Conservation (phyloP, 2,888 invertebrate species). For the Volucella inanis region DNA sequence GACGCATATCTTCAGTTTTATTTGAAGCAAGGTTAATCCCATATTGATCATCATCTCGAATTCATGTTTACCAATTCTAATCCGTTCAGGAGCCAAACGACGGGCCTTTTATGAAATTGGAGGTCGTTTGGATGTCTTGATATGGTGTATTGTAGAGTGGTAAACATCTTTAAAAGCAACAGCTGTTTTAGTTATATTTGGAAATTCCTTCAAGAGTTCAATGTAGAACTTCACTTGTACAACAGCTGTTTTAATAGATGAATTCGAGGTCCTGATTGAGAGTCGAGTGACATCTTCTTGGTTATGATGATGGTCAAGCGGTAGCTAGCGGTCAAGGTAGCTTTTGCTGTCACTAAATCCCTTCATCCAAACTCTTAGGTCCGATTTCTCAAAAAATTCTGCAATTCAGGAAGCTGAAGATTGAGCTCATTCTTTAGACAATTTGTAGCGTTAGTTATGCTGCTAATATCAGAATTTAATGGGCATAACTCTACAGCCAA, state of each 20-base stretch:
- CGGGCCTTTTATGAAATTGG: conserved; percentile 42
- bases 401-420: no score
- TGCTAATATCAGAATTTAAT: no score
- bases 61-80: conserved; percentile 55
- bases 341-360: no score
- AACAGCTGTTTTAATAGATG: background rate
- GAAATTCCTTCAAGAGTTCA: background rate
- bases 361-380: no score
- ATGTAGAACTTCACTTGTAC: background rate
- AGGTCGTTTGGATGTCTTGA: background rate
- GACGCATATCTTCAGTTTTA: no score
- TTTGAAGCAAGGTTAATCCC: conserved; percentile 80
- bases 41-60: conserved; percentile 75
- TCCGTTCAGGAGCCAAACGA: conserved; percentile 77
- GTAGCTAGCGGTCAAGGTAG: no score
- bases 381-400: no score
- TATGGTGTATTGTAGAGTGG: background rate
- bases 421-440: no score
- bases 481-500: no score
- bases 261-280: background rate
- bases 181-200: background rate
- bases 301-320: no score
- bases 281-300: background rate
- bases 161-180: background rate
- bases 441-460: no score